phyloP scores from a whole-genome alignment of 2,113 vertebrate genomes.

The Sceloporus undulatus region DNA sequence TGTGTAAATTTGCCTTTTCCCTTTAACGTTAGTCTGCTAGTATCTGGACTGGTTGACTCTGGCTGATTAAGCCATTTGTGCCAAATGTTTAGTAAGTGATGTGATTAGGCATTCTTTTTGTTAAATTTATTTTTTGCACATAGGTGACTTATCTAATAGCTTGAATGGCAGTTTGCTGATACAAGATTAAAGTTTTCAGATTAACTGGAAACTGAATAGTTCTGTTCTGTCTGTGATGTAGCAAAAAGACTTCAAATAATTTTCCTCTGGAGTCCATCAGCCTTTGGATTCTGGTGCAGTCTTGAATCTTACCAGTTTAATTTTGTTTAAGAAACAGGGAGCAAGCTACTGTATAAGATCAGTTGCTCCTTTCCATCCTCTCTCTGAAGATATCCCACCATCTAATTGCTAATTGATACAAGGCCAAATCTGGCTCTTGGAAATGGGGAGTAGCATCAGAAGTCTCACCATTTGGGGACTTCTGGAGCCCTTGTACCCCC shows the following conservation, averaged over 20 bases:
- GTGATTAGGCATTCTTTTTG: background rate
- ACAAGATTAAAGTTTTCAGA: background rate
- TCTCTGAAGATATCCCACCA: too few species aligned
- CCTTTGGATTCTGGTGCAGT: background rate
- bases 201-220: background rate
- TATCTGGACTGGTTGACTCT: background rate
- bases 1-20: background rate
- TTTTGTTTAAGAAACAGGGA: background rate
- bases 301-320: background rate
- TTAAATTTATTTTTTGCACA: background rate
- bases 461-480: too few species aligned
- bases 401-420: background rate
- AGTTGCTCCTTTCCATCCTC: background rate
- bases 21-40: background rate
- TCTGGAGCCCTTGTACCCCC: too few species aligned
- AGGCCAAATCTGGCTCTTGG: too few species aligned
- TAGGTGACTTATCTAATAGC: background rate
- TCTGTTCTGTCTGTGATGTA: background rate
- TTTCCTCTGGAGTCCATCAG: background rate
- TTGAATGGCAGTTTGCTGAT: background rate
- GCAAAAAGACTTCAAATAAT: background rate
- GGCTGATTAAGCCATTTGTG: background rate
- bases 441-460: too few species aligned
- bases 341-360: too few species aligned
- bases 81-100: slow-evolving; percentile 9